phyloP scores from a whole-genome alignment of 2,888 invertebrate species.

The Arge pagana region DNA sequence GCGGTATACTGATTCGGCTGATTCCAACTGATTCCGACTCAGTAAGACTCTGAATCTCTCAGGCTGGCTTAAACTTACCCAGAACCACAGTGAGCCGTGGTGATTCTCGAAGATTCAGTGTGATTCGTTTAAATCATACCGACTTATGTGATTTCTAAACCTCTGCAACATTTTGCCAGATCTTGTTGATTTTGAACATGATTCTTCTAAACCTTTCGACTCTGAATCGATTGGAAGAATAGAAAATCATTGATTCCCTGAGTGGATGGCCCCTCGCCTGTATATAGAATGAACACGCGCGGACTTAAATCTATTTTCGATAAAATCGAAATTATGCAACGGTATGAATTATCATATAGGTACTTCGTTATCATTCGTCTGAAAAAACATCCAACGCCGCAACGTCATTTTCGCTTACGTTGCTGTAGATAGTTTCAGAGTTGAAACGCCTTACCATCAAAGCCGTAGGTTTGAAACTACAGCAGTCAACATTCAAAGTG shows the following conservation, averaged over 20 bases:
- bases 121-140: no score
- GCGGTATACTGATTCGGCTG: slow-evolving; percentile 9
- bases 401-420: not conserved
- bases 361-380: not conserved
- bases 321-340: no score
- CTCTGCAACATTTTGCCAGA: no score
- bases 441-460: slow-evolving; percentile 1
- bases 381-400: not conserved
- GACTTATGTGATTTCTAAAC: no score
- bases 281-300: no score
- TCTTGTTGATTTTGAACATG: slow-evolving; percentile 2
- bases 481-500: slow-evolving; percentile 8
- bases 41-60: slow-evolving; percentile 9
- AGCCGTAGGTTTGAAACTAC: slow-evolving; percentile 12
- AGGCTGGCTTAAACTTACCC: slow-evolving; percentile 9
- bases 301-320: no score
- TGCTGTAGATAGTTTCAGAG: not conserved
- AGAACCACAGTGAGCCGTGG: no score
- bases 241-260: not conserved
- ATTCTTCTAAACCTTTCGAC: not conserved
- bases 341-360: no score
- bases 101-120: no score
- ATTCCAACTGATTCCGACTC: slow-evolving; percentile 12
- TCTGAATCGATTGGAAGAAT: slow-evolving; percentile 2
- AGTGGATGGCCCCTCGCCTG: not conserved